Percentiles rank a stretch among this genome's conserved stretches.
Evolutionary conservation across 2,888 invertebrate genomes (phyloP).

Genomic region (Horisme vitalbata): DNA sequence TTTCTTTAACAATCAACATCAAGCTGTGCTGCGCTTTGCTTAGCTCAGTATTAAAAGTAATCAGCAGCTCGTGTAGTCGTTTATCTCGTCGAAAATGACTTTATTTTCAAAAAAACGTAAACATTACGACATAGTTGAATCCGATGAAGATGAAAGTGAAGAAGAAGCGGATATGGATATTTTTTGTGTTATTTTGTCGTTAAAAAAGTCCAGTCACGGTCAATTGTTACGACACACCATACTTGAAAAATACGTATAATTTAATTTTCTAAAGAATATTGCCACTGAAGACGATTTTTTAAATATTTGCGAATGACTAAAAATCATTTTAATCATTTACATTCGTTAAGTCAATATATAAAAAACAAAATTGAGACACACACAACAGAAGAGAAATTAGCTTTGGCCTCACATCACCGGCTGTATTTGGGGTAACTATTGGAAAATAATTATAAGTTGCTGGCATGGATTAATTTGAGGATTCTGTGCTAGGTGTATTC

Average conservation of each 20-base stretch:
- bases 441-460: no score
- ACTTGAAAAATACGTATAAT: constrained; percentile 15
- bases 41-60: constrained; percentile 16
- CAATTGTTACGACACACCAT: constrained; percentile 16
- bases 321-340: constrained; percentile 21
- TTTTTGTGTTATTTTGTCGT: constrained; percentile 17
- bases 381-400: no score
- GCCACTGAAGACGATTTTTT: constrained; percentile 16
- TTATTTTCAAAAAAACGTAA: constrained; percentile 8
- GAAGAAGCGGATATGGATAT: constrained; percentile 16
- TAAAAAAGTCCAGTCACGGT: constrained; percentile 18
- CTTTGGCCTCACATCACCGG: no score
- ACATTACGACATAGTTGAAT: constrained; percentile 8
- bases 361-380: no score
- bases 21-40: constrained; percentile 17
- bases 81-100: constrained; percentile 16
- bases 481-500: no score
- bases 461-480: no score
- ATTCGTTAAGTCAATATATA: constrained; percentile 20
- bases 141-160: constrained; percentile 4
- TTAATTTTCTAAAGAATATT: constrained; percentile 15
- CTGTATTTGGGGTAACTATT: no score
- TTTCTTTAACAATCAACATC: constrained; percentile 3
- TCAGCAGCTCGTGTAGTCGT: no score
- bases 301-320: constrained; percentile 23